These are phyloP conservation scores for Xiphydria camelus DNA, from an alignment of 2,888 invertebrate genomes.

Conservation along the genomic window DNA sequence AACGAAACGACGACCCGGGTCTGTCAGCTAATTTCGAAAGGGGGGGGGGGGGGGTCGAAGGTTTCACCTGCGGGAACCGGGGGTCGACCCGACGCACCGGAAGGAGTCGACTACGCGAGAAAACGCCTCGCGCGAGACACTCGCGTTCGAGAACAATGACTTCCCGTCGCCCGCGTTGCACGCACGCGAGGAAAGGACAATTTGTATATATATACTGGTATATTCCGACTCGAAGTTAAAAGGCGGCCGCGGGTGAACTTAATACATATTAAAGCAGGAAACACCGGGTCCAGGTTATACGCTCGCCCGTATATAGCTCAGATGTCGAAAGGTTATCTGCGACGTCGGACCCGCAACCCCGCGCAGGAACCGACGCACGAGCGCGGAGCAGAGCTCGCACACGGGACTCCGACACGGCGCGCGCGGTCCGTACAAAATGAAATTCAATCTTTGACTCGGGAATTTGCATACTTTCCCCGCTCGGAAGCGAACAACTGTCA, in stretches of 20 bases:
- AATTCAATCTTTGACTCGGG: conserved; percentile 50
- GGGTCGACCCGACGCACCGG: conserved; percentile 9
- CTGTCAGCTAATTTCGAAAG: too few species aligned
- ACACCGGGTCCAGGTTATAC: conserved; percentile 19
- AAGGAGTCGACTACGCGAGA: too few species aligned
- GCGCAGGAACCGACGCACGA: neutral
- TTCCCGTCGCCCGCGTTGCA: too few species aligned
- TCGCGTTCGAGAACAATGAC: too few species aligned
- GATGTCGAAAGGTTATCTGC: conserved; percentile 45
- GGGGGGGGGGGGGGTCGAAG: too few species aligned
- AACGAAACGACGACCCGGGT: too few species aligned
- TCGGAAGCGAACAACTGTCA: conserved; percentile 52
- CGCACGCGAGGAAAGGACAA: conserved; percentile 2
- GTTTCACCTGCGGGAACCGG: conserved; percentile 11
- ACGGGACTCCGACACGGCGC: neutral
- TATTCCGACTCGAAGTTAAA: conserved; percentile 38
- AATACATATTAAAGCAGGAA: conserved; percentile 55
- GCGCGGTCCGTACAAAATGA: conserved; percentile 34
- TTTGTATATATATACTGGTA: conserved; percentile 1
- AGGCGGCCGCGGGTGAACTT: conserved; percentile 36
- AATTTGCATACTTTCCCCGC: conserved; percentile 50
- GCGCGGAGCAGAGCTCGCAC: neutral
- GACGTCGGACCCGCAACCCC: conserved; percentile 16
- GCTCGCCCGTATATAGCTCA: neutral
- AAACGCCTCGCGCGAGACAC: too few species aligned